Evolutionary conservation across 2,888 invertebrate species (phyloP).

Genomic region (Lasioglossum lativentre): DNA sequence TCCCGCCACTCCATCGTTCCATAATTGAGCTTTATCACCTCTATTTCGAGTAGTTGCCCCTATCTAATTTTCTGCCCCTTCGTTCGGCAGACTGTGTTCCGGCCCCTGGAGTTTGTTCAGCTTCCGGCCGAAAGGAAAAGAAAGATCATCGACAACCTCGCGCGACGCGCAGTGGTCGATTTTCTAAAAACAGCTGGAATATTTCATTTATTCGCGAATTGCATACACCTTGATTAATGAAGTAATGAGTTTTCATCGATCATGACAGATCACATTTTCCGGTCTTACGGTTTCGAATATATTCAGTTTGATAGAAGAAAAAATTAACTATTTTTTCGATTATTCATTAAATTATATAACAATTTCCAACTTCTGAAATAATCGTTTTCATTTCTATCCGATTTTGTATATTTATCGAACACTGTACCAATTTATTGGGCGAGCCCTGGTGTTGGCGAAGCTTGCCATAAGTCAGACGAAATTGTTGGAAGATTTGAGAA

Average conservation of each 20-base stretch:
- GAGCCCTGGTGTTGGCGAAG: background rate
- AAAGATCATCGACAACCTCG: background rate
- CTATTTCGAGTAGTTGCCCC: conserved; percentile 66
- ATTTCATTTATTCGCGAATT: no score
- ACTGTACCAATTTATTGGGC: background rate
- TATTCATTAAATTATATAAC: no score
- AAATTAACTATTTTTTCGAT: no score
- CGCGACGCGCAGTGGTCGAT: background rate
- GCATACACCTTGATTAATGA: no score
- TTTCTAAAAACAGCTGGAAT: background rate
- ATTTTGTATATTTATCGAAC: no score
- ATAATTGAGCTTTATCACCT: conserved; percentile 78
- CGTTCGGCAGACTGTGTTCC: conserved; percentile 46
- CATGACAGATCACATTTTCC: no score
- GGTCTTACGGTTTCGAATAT: no score
- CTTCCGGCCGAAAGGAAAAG: conserved; percentile 41
- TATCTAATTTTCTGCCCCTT: conserved; percentile 62
- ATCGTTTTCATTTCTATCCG: no score
- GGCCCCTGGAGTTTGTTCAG: conserved; percentile 51
- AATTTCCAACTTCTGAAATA: no score
- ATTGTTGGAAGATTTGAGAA: background rate
- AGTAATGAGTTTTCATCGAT: no score
- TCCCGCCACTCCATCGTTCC: conserved; percentile 65
- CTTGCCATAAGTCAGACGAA: background rate
- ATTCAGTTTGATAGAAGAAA: no score